Base-by-base conservation (phyloP, 1,140 invertebrate species). In the Rhyzopertha dominica region DNA sequence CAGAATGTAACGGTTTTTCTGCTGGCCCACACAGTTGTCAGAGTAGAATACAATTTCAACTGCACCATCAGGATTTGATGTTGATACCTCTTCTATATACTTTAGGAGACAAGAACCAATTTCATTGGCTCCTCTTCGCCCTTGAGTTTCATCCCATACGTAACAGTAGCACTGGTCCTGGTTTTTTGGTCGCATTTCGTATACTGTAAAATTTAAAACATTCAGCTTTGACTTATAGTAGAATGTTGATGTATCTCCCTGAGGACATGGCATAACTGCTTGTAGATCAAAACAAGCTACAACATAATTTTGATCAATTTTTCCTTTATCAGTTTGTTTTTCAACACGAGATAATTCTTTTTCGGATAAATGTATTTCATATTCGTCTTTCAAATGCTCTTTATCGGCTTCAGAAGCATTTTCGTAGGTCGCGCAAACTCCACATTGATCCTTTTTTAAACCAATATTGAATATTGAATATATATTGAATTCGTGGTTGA, bases 121-220 rank as follows among this genome's bases (percentile, higher is more conserved):
- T 60, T 68, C 62, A 17, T 63, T 66, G 2, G 66, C 52, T 30
- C 62, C 67, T n/a, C n/a, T n/a, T n/a, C n/a, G n/a, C n/a, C n/a
- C n/a, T n/a, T n/a, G n/a, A n/a, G n/a, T n/a, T n/a, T n/a, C n/a
- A n/a, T n/a, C n/a, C n/a, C n/a, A n/a, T n/a, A n/a, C n/a, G n/a
- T n/a, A n/a, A n/a, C n/a, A n/a, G n/a, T n/a, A n/a, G n/a, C n/a
- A n/a, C n/a, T n/a, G n/a, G n/a, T 10, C 10, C 17, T 30, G 29
- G 4, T 16, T 16, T 30, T 30, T 30, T 30, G 4, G 29, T 4
- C 3, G 12, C 4, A 30, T 5, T 4, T 10, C 10, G 17, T 16
- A 66, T 26, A 72, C 43, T 8, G 65, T 71, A 25, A 68, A 68
- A 59, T 73, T 73, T 29, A 65, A 68, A 7, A 64, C 51, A 42